Conservation (phyloP, 1,140 invertebrate species). For the Drosophila ercepeae region DNA sequence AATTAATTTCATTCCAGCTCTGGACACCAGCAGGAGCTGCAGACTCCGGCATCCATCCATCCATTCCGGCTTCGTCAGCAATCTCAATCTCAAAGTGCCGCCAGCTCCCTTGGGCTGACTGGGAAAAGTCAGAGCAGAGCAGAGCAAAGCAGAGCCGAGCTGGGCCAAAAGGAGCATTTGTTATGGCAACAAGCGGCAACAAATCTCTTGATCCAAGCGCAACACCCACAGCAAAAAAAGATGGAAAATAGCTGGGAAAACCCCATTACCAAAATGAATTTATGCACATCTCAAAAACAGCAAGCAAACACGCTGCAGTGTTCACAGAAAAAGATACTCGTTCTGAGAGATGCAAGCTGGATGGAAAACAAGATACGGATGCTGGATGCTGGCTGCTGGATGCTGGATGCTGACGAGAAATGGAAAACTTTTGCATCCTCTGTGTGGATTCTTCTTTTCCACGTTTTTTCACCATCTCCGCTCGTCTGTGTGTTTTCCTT, state of each 20-base stretch:
- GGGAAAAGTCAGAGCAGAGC: slow-evolving; percentile 21
- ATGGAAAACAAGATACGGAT: slow-evolving; percentile 51
- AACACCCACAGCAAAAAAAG: slow-evolving; percentile 44
- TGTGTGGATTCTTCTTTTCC: slow-evolving; percentile 10
- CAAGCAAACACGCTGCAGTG: slow-evolving; percentile 55
- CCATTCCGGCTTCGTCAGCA: slow-evolving; percentile 23
- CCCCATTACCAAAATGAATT: slow-evolving; percentile 78
- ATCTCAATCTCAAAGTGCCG: slow-evolving; percentile 38
- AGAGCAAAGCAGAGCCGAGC: background rate
- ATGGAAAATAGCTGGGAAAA: slow-evolving; percentile 60
- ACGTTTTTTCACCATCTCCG: background rate
- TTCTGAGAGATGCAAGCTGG: slow-evolving; percentile 21
- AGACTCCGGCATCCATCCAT: background rate
- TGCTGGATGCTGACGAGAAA: slow-evolving; percentile 43
- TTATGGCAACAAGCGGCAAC: slow-evolving; percentile 50
- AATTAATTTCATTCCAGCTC: slow-evolving; percentile 57
- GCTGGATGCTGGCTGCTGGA: too few relatives aligned
- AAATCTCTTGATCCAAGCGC: slow-evolving; percentile 66
- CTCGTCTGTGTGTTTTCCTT: slow-evolving; percentile 21
- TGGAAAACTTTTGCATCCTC: slow-evolving; percentile 54
- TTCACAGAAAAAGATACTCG: slow-evolving; percentile 18
- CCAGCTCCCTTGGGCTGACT: slow-evolving; percentile 23
- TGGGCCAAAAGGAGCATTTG: slow-evolving; percentile 54
- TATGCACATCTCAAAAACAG: slow-evolving; percentile 76
- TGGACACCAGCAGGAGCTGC: slow-evolving; percentile 39